These are phyloP conservation scores for Scaptomyza flava DNA, from an alignment of 2,888 invertebrate genomes.

Conservation along the genomic window DNA sequence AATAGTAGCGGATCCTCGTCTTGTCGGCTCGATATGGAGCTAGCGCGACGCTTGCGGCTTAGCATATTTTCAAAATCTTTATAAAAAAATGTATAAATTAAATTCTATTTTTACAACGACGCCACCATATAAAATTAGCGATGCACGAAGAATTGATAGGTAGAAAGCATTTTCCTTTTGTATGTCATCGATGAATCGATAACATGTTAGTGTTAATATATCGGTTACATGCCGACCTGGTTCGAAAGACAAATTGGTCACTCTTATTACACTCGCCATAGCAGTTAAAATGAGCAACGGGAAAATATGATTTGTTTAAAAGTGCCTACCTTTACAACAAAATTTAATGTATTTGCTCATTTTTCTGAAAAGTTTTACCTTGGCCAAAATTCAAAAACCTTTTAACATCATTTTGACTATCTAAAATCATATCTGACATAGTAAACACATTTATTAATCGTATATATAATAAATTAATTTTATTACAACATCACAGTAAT, in stretches of 20 bases:
- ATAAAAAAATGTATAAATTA: constrained; percentile 17
- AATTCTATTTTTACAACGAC: constrained; percentile 44
- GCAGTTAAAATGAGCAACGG: too few relatives aligned
- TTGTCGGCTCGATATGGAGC: constrained; percentile 91
- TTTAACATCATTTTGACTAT: too few relatives aligned
- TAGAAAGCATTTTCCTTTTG: not conserved
- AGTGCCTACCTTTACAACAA: too few relatives aligned
- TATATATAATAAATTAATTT: not conserved
- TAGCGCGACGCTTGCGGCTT: constrained; percentile 93
- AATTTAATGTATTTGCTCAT: too few relatives aligned
- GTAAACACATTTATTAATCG: not conserved
- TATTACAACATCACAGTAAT: constrained; percentile 57
- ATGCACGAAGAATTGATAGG: constrained; percentile 16
- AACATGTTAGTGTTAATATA: not conserved
- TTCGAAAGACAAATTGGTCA: not conserved
- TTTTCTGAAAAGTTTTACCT: too few relatives aligned
- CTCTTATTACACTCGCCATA: not conserved
- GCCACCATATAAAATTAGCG: constrained; percentile 55
- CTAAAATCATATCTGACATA: not conserved
- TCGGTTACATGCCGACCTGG: not conserved
- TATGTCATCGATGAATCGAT: constrained; percentile 7
- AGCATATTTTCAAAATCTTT: constrained; percentile 84
- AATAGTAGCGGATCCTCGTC: constrained; percentile 88
- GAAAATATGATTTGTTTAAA: too few relatives aligned
- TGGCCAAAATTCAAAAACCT: too few relatives aligned